phyloP scores from a whole-genome alignment of 2,888 invertebrate species.

The Ceraclea dissimilis region DNA sequence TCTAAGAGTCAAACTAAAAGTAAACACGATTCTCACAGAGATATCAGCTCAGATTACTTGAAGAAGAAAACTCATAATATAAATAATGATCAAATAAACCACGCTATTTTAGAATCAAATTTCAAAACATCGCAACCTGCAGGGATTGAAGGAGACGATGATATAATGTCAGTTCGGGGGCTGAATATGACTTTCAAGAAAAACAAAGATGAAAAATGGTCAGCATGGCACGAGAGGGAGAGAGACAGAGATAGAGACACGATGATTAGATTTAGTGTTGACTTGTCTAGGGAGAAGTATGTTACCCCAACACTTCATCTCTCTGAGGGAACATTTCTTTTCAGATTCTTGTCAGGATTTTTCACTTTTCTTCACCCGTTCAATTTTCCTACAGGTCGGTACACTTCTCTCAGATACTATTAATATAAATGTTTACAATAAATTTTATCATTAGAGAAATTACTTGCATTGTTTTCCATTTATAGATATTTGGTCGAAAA shows the following conservation, averaged over 20 bases:
- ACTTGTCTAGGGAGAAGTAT: conserved; percentile 44
- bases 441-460: too few relatives aligned
- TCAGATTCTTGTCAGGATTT: conserved; percentile 54
- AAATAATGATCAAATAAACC: background rate
- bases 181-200: conserved; percentile 12
- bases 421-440: too few relatives aligned
- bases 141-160: conserved; percentile 7
- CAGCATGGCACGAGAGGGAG: conserved; percentile 27
- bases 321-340: conserved; percentile 54
- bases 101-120: conserved; percentile 1
- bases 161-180: background rate
- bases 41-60: conserved; percentile 8
- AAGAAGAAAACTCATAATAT: conserved; percentile 6
- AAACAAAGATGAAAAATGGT: conserved; percentile 21
- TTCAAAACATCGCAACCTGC: conserved; percentile 3
- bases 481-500: too few relatives aligned
- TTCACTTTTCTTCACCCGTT: conserved; percentile 57
- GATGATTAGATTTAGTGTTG: conserved; percentile 43
- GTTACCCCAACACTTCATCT: conserved; percentile 49
- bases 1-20: too few relatives aligned
- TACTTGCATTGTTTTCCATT: too few relatives aligned
- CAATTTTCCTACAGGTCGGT: conserved; percentile 58
- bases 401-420: background rate
- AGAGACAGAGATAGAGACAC: conserved; percentile 36
- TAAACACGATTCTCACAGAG: too few relatives aligned